A percentile compares a stretch with the other conserved stretches of the same genome.
phyloP scores from a whole-genome alignment of 2,113 vertebrate species.

The Hippocampus abdominalis region DNA sequence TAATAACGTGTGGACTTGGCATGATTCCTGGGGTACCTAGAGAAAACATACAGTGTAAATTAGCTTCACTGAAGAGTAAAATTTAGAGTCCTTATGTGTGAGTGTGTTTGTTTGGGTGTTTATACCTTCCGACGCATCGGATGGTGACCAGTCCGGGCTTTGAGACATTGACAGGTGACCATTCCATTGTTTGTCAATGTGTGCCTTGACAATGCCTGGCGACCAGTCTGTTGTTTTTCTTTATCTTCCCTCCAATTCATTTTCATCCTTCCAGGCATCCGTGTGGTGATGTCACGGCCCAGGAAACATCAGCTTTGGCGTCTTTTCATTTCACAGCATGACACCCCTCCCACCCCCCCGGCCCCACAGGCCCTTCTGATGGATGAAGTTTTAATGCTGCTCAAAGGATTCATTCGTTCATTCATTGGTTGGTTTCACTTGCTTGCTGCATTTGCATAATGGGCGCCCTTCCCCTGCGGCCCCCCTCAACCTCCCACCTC shows the following conservation, averaged over 20 bases:
- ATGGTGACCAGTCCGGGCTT: too few species aligned
- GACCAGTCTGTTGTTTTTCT: too few species aligned
- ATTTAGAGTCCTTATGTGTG: too few species aligned
- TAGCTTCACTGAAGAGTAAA: too few species aligned
- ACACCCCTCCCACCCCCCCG: too few species aligned
- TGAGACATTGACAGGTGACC: background rate
- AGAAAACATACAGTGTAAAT: background rate
- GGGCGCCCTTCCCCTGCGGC: conserved; percentile 71
- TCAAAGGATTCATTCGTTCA: conserved; percentile 99
- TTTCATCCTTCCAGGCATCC: too few species aligned
- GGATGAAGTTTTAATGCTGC: conserved; percentile 99
- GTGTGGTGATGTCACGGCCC: too few species aligned
- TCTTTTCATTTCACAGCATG: conserved; percentile 80
- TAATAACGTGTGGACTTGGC: too few species aligned
- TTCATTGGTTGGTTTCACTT: conserved; percentile 98
- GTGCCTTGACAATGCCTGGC: background rate
- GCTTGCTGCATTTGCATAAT: conserved; percentile 92
- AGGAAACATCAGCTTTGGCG: conserved; percentile 1
- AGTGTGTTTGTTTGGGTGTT: too few species aligned
- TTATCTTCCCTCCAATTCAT: too few species aligned
- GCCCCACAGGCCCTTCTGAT: conserved; percentile 88
- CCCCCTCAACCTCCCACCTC: conserved; percentile 20
- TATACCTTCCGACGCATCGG: too few species aligned
- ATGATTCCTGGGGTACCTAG: too few species aligned
- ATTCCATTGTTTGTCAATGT: background rate